These are phyloP conservation scores for Pao palembangensis DNA, from an alignment of 2,113 vertebrate species.

Conservation along the genomic window DNA sequence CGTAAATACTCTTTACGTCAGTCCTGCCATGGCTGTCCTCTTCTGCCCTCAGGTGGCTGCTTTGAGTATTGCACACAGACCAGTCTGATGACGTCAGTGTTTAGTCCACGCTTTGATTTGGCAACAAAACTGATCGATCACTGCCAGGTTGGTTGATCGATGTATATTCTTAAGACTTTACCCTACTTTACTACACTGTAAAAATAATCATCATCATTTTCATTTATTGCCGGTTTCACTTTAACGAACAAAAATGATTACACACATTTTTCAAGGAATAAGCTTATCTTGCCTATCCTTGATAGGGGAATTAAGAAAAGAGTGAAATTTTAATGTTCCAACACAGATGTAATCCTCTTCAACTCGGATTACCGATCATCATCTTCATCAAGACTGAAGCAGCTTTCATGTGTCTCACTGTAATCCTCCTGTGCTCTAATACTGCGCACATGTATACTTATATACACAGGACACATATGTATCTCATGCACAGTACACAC, in stretches of 20 bases:
- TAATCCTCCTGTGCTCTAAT: slow-evolving; percentile 43
- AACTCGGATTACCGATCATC: slow-evolving; percentile 39
- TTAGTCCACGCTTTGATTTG: too few relatives aligned
- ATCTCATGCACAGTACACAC: background rate
- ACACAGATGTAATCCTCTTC: slow-evolving; percentile 45
- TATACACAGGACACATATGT: background rate
- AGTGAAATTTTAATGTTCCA: slow-evolving; percentile 13
- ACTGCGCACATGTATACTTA: background rate
- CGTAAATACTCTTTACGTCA: background rate
- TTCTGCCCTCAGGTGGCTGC: slow-evolving; percentile 22
- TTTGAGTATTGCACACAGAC: background rate
- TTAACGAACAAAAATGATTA: background rate
- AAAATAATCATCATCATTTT: too few relatives aligned
- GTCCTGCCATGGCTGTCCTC: background rate
- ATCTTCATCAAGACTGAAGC: slow-evolving; percentile 32
- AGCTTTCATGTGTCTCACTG: slow-evolving; percentile 24
- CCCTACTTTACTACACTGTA: too few relatives aligned
- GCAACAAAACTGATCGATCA: too few relatives aligned
- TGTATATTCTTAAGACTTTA: too few relatives aligned
- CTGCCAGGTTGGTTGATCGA: too few relatives aligned
- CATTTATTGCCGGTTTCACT: too few relatives aligned
- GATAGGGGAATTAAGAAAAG: background rate
- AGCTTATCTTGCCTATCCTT: background rate
- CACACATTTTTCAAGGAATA: background rate
- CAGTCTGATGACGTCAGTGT: background rate